A percentile compares a stretch with the other conserved stretches of the same genome.
Conservation (phyloP, 2,113 vertebrate species). For the Brienomyrus longianalis region DNA sequence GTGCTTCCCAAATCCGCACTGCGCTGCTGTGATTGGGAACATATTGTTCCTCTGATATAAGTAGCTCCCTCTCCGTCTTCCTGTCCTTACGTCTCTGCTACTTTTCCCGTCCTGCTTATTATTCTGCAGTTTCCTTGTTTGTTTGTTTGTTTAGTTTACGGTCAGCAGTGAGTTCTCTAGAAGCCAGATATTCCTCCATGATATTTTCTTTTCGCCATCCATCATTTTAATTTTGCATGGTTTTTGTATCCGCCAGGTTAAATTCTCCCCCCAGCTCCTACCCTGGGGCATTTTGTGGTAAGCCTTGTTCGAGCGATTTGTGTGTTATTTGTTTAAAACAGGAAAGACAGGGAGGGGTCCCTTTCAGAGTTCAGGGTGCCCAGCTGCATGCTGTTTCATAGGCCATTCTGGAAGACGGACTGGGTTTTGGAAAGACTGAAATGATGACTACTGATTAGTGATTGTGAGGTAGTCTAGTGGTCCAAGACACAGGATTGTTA, state of each 20-base stretch:
- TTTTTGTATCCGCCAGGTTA: not conserved
- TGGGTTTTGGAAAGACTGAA: not conserved
- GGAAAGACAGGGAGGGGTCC: not conserved
- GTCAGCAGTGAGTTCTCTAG: not conserved
- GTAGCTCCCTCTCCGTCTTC: slow-evolving; percentile 17
- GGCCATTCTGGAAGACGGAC: not conserved
- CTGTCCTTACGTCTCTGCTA: not conserved
- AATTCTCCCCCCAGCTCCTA: not conserved
- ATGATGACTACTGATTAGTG: not conserved
- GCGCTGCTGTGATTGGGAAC: slow-evolving; percentile 52
- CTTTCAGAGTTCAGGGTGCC: not conserved
- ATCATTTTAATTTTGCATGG: not conserved
- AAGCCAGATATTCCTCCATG: not conserved
- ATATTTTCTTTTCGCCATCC: not conserved
- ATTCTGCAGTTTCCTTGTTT: slow-evolving; percentile 23
- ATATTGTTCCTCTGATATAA: slow-evolving; percentile 43
- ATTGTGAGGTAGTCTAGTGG: not conserved
- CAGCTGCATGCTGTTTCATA: not conserved
- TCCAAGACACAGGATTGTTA: not conserved
- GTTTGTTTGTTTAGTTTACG: slow-evolving; percentile 22
- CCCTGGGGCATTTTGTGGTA: not conserved
- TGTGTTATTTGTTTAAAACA: slow-evolving; percentile 7
- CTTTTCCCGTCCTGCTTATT: slow-evolving; percentile 12
- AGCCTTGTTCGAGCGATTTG: not conserved
- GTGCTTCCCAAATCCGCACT: slow-evolving; percentile 33